phyloP scores from a whole-genome alignment of 2,888 invertebrate genomes.

The Conistra vaccinii region DNA sequence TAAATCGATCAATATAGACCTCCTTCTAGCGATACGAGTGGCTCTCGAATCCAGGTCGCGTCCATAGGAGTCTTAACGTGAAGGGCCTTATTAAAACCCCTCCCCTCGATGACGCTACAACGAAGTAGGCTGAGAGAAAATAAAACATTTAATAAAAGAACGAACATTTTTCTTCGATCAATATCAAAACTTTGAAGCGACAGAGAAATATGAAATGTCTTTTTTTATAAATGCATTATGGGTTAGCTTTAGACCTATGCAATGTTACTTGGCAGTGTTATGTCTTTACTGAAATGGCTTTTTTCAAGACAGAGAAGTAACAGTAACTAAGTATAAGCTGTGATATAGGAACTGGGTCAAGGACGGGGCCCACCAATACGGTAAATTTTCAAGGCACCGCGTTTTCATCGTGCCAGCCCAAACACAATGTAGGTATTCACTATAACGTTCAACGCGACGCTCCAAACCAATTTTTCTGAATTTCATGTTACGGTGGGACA shows the following conservation, averaged over 20 bases:
- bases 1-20: slow-evolving; percentile 63
- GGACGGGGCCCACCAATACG: slow-evolving; percentile 65
- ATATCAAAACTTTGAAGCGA: slow-evolving; percentile 18
- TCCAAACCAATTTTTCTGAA: slow-evolving; percentile 28
- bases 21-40: slow-evolving; percentile 64
- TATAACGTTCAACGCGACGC: slow-evolving; percentile 39
- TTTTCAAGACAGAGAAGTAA: slow-evolving; percentile 24
- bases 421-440: slow-evolving; percentile 52
- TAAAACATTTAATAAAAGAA: slow-evolving; percentile 39
- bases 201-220: background rate
- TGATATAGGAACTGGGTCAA: slow-evolving; percentile 69
- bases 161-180: slow-evolving; percentile 20
- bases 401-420: slow-evolving; percentile 63
- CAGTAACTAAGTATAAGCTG: slow-evolving; percentile 44
- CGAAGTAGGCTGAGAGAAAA: slow-evolving; percentile 47
- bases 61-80: slow-evolving; percentile 61
- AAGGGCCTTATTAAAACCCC: slow-evolving; percentile 71
- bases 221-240: too few species aligned
- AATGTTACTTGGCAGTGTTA: background rate
- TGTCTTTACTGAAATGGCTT: background rate
- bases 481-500: slow-evolving; percentile 34
- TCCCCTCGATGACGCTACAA: slow-evolving; percentile 60
- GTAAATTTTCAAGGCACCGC: slow-evolving; percentile 64
- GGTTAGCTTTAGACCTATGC: too few species aligned
- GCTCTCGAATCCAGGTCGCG: slow-evolving; percentile 68